A percentile compares a stretch with the other conserved stretches of the same genome.
These are phyloP conservation scores for Gibbula magus DNA, from an alignment of 2,888 invertebrate species.

Conservation along the genomic window DNA sequence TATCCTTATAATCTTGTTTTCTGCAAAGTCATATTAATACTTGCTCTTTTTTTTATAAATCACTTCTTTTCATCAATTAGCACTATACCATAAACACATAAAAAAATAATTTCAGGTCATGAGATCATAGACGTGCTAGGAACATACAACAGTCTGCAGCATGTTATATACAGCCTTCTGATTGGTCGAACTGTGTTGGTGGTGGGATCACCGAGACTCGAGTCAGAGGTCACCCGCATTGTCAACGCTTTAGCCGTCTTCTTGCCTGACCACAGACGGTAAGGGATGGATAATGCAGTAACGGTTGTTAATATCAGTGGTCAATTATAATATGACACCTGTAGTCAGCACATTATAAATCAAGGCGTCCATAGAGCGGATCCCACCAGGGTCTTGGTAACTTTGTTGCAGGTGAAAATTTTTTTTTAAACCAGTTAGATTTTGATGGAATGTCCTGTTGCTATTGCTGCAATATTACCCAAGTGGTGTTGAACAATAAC, in stretches of 20 bases:
- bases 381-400: too few relatives aligned
- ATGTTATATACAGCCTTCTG: conserved; percentile 67
- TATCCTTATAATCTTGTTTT: too few relatives aligned
- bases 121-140: conserved; percentile 57
- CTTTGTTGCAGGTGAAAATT: too few relatives aligned
- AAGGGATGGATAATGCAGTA: not conserved
- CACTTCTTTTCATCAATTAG: not conserved
- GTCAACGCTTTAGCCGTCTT: conserved; percentile 68
- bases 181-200: conserved; percentile 69
- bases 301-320: too few relatives aligned
- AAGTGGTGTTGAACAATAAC: too few relatives aligned
- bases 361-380: too few relatives aligned
- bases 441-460: too few relatives aligned
- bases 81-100: not conserved
- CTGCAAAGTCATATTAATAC: not conserved
- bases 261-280: conserved; percentile 65
- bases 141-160: conserved; percentile 57
- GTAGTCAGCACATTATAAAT: too few relatives aligned
- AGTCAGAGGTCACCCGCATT: conserved; percentile 57
- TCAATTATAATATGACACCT: too few relatives aligned
- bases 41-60: not conserved
- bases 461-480: too few relatives aligned
- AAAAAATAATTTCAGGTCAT: conserved; percentile 48
- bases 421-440: too few relatives aligned
- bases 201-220: conserved; percentile 56